Conservation (phyloP, 2,888 invertebrate genomes). For the Alitta virens region DNA sequence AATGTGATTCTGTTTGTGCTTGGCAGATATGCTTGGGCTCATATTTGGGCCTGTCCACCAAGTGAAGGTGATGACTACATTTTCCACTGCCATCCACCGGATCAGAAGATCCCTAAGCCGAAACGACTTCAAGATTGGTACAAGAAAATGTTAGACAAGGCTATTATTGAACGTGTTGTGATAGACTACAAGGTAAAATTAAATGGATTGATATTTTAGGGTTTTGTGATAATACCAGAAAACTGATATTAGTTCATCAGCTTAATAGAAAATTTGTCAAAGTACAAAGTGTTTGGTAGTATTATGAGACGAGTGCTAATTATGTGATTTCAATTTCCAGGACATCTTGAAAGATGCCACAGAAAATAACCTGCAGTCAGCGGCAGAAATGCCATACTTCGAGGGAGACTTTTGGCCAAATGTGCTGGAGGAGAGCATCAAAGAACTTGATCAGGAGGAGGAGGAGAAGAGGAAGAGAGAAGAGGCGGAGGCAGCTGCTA, state of each 20-base stretch:
- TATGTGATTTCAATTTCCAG: slow-evolving; percentile 30
- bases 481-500: slow-evolving; percentile 87
- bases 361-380: slow-evolving; percentile 84
- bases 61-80: slow-evolving; percentile 99
- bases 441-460: slow-evolving; percentile 96
- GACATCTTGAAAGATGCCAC: slow-evolving; percentile 87
- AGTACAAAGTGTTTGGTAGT: neutral
- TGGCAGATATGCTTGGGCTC: slow-evolving; percentile 89
- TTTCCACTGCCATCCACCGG: slow-evolving; percentile 98
- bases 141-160: slow-evolving; percentile 98
- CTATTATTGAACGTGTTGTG: slow-evolving; percentile 96
- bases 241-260: neutral
- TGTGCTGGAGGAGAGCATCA: slow-evolving; percentile 97
- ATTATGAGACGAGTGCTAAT: neutral
- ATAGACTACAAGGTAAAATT: slow-evolving; percentile 85
- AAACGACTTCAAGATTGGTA: slow-evolving; percentile 99
- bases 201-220: too few relatives aligned
- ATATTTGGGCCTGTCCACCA: slow-evolving; percentile 99
- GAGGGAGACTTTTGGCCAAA: slow-evolving; percentile 98
- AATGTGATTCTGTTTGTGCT: neutral
- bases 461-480: slow-evolving; percentile 87
- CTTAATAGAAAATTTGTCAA: neutral
- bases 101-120: slow-evolving; percentile 99
- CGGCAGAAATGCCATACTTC: slow-evolving; percentile 57
- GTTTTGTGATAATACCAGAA: too few relatives aligned